Conservation (phyloP, 2,888 invertebrate genomes). For the Meta bourneti region DNA sequence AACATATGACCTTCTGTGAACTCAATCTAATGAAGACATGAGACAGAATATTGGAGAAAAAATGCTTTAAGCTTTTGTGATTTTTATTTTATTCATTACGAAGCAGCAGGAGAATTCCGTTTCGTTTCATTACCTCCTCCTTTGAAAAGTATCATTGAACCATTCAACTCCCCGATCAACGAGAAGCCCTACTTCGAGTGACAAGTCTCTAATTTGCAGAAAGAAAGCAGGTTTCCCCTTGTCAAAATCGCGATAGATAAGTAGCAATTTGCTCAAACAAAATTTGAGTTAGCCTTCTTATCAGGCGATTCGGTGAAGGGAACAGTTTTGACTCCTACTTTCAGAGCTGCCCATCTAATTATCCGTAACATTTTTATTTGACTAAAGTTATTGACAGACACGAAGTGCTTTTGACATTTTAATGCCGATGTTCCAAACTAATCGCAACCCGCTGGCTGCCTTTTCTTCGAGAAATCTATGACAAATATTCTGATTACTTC, state of each 20-base stretch:
- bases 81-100: constrained; percentile 12
- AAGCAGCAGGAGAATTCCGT: not conserved
- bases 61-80: constrained; percentile 9
- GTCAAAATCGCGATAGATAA: constrained; percentile 54
- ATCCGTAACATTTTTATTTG: constrained; percentile 72
- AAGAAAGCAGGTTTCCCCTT: constrained; percentile 50
- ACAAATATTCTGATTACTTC: constrained; percentile 31
- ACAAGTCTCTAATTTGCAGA: constrained; percentile 65
- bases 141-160: constrained; percentile 33
- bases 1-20: not conserved
- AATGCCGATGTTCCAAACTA: constrained; percentile 37
- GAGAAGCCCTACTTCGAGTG: constrained; percentile 20
- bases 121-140: constrained; percentile 5
- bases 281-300: constrained; percentile 44
- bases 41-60: constrained; percentile 8
- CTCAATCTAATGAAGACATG: constrained; percentile 33
- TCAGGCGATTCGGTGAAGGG: constrained; percentile 24
- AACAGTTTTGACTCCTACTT: constrained; percentile 50
- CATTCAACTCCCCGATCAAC: constrained; percentile 18
- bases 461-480: constrained; percentile 11
- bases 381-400: constrained; percentile 65
- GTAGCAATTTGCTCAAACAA: constrained; percentile 50
- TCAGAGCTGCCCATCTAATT: constrained; percentile 72
- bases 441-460: constrained; percentile 17
- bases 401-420: constrained; percentile 55